These are phyloP conservation scores for Drosophila kikkawai DNA, from an alignment of 1,140 invertebrate species.

Conservation along the genomic window DNA sequence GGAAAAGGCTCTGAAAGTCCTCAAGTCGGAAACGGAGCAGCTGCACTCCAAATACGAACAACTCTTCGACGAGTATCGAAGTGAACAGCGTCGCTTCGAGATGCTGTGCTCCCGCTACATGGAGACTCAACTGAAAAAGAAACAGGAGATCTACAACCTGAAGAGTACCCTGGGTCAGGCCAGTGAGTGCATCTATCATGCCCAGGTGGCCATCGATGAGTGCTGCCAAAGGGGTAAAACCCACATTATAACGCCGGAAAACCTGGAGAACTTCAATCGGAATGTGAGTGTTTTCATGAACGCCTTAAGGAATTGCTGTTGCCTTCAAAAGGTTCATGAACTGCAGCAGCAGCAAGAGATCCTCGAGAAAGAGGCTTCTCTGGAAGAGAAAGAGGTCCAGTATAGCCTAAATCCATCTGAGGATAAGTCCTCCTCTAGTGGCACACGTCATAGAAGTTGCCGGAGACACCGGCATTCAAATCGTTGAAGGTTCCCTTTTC, in stretches of 20 bases:
- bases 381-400: neutral
- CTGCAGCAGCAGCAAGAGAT: conserved; percentile 45
- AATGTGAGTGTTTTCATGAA: conserved; percentile 57
- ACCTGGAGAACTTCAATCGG: conserved; percentile 41
- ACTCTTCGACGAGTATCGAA: conserved; percentile 59
- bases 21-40: conserved; percentile 63
- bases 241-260: neutral
- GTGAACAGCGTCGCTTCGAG: conserved; percentile 57
- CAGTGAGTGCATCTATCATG: conserved; percentile 65
- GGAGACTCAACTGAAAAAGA: conserved; percentile 58
- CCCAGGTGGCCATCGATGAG: conserved; percentile 56
- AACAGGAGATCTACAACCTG: conserved; percentile 58
- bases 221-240: conserved; percentile 2
- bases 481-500: conserved; percentile 26
- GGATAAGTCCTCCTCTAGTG: conserved; percentile 12
- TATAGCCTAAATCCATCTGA: neutral
- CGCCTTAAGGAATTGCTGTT: conserved; percentile 59
- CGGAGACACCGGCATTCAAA: conserved; percentile 22
- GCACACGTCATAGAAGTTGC: neutral
- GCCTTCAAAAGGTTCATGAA: conserved; percentile 33
- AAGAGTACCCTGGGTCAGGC: conserved; percentile 61
- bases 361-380: neutral
- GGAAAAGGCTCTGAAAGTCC: conserved; percentile 55
- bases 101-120: conserved; percentile 55
- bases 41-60: conserved; percentile 66